Evolutionary conservation across 2,888 invertebrate species (phyloP).

Genomic region (Drosophila ustulata): DNA sequence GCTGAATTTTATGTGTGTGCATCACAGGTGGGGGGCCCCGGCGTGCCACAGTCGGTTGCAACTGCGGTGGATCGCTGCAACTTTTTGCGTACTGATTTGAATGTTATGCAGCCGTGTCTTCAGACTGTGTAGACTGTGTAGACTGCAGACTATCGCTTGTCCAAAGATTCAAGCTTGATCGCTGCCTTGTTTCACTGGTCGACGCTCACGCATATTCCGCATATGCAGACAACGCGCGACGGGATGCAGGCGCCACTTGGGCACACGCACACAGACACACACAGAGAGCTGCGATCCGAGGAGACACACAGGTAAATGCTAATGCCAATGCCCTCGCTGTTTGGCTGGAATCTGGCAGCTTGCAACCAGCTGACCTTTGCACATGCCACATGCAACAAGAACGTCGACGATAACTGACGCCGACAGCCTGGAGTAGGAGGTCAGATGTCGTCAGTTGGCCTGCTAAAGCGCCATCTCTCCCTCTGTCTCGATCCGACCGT

Average conservation of each 20-base stretch:
- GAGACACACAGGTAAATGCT: conserved; percentile 56
- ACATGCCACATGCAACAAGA: conserved; percentile 65
- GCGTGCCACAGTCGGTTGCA: conserved; percentile 12
- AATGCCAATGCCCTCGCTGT: conserved; percentile 60
- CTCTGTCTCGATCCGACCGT: conserved; percentile 8
- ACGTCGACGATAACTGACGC: conserved; percentile 28
- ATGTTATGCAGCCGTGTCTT: conserved; percentile 53
- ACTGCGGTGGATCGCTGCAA: conserved; percentile 43
- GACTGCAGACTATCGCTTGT: conserved; percentile 31
- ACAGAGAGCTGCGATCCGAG: conserved; percentile 9
- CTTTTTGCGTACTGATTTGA: conserved; percentile 68
- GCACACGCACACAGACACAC: conserved; percentile 47
- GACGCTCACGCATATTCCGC: conserved; percentile 82
- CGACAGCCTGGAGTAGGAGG: conserved; percentile 38
- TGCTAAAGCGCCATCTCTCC: conserved; percentile 30
- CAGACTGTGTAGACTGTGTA: conserved; percentile 16
- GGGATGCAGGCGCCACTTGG: conserved; percentile 85
- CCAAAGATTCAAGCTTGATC: conserved; percentile 43
- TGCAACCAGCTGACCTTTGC: conserved; percentile 79
- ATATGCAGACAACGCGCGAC: conserved; percentile 85
- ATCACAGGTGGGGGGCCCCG: conserved; percentile 42
- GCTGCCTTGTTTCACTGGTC: conserved; percentile 43
- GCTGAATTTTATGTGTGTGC: conserved; percentile 67
- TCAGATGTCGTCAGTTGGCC: conserved; percentile 55
- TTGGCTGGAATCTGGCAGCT: conserved; percentile 36